These are phyloP conservation scores for Scaptomyza parva DNA, from an alignment of 2,888 invertebrate genomes.

Conservation along the genomic window DNA sequence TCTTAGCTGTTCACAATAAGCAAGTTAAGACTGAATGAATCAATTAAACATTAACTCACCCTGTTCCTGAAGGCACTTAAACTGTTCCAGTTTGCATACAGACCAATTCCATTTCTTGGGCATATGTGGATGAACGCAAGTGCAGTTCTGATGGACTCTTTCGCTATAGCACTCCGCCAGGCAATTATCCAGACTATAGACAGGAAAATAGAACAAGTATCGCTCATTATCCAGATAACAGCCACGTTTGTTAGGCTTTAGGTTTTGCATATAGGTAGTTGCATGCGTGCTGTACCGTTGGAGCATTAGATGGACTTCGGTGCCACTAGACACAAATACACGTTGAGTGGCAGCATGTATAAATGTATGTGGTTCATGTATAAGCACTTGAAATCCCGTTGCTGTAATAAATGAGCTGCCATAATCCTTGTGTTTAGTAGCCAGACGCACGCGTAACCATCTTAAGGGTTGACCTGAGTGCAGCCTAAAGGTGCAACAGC, in stretches of 20 bases:
- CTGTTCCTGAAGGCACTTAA: constrained; percentile 64
- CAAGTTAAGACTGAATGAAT: too few species aligned
- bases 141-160: constrained; percentile 85
- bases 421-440: constrained; percentile 87
- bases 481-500: constrained; percentile 89
- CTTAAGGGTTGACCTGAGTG: constrained; percentile 87
- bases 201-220: constrained; percentile 74
- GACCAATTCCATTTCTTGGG: constrained; percentile 78
- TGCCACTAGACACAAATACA: constrained; percentile 86
- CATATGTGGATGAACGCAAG: constrained; percentile 87
- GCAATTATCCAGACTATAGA: constrained; percentile 89
- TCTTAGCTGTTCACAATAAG: constrained; percentile 1
- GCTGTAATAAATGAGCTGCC: constrained; percentile 86
- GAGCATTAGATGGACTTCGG: constrained; percentile 87
- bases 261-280: constrained; percentile 85
- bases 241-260: constrained; percentile 85
- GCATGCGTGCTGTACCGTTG: constrained; percentile 87
- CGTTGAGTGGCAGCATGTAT: constrained; percentile 87
- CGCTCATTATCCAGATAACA: constrained; percentile 87
- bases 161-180: constrained; percentile 86
- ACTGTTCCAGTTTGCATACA: constrained; percentile 64
- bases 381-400: constrained; percentile 87
- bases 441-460: constrained; percentile 87
- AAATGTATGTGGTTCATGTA: constrained; percentile 87
- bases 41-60: too few species aligned